Evolutionary conservation across 2,888 invertebrate genomes (phyloP).

Genomic region (Coremacera marginata): DNA sequence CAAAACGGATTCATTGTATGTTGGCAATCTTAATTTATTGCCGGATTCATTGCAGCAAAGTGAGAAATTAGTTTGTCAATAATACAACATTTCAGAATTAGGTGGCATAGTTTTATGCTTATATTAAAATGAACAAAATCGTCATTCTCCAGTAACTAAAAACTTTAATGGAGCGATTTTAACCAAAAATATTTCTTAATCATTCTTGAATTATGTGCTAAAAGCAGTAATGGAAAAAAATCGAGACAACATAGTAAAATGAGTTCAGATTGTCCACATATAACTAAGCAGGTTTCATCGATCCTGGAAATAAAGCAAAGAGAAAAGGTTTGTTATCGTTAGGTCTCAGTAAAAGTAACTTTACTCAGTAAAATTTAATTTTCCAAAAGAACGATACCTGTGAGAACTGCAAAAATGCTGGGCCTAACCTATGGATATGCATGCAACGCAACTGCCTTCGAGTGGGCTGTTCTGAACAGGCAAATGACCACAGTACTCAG

Average conservation of each 20-base stretch:
- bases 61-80: too few species aligned
- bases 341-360: not conserved
- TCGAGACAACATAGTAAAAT: conserved; percentile 40
- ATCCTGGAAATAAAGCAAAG: not conserved
- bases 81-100: too few species aligned
- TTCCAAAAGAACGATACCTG: conserved; percentile 73
- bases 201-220: too few species aligned
- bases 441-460: conserved; percentile 82
- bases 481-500: conserved; percentile 84
- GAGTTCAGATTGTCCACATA: conserved; percentile 48
- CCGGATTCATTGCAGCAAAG: too few species aligned
- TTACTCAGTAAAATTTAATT: conserved; percentile 32
- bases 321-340: not conserved
- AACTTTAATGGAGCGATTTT: too few species aligned
- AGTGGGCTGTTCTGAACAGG: conserved; percentile 86
- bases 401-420: conserved; percentile 79
- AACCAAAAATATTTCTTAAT: too few species aligned
- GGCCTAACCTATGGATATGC: conserved; percentile 90
- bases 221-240: not conserved
- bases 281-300: conserved; percentile 7
- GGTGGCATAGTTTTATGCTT: too few species aligned
- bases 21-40: too few species aligned
- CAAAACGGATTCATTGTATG: too few species aligned
- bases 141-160: too few species aligned
- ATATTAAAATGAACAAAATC: too few species aligned